Evolutionary conservation across 2,888 invertebrate genomes (phyloP), one percentile per base, ranked within the genome.

Genomic region (Drosophila quasianomalipes): DNA sequence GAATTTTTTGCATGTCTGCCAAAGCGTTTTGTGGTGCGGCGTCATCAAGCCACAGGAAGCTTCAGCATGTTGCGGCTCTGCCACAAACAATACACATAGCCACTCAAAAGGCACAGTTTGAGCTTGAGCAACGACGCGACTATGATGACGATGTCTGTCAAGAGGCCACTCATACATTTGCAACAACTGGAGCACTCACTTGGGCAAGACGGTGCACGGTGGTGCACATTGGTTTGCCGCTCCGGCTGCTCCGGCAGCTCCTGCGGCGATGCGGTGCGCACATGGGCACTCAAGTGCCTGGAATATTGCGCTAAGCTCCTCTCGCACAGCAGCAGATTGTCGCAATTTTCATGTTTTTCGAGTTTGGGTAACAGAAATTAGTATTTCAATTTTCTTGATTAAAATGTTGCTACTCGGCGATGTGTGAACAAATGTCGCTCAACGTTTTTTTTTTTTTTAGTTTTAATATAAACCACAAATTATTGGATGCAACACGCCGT

Each of bases 141-240:
- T 65, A 54, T 22, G 65, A 54, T 31, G 70, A 73, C 70, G 80
- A 91, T 86, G 85, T 90, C 90, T 87, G 91, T 90, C 85, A 89
- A 90, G 90, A 75, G 85, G 79, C 89, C 91, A 90, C 91, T 90
- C 84, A 84, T 90, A 82, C 81, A 87, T 89, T 90, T 89, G 90
- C 82, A 87, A 90, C 90, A 86, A 82, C 89, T 90, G 70, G 71
- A 90, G 85, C 19, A 47, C 47, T 47, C 74, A 75, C 62, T 70
- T 22, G 0, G 52, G 58, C 41, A 19, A 53, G 62, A 39, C 28
- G 67, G 68, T 74, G 52, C 63, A 41, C 51, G 80, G 68, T 53
- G 59, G 64, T 74, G 52, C 62, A 41, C 57, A 76, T 68, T 59
- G 74, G 84, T 76, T 55, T 64, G 44, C 41, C 28, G 61, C 70